Percentiles rank a stretch among this genome's conserved stretches.
phyloP scores from a whole-genome alignment of 1,140 invertebrate genomes.

The Parapsyche elsis region DNA sequence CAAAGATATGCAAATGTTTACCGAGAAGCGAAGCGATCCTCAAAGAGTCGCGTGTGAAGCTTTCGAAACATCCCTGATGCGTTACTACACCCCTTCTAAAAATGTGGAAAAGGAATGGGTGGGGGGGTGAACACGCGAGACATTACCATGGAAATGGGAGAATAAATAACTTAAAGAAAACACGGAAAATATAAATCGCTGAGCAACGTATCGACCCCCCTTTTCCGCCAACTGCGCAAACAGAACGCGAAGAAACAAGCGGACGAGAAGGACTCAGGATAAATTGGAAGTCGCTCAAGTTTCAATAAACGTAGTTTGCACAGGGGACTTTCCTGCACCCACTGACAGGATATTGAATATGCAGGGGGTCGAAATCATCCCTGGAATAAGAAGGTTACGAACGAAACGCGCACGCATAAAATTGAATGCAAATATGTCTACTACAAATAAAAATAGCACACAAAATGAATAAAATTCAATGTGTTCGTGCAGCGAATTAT shows the following conservation, averaged over 20 bases:
- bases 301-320: conserved; percentile 11
- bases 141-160: conserved; percentile 45
- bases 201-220: background rate
- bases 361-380: background rate
- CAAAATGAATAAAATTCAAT: too few relatives aligned
- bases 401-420: background rate
- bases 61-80: background rate
- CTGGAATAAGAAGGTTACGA: background rate
- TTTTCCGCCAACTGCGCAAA: background rate
- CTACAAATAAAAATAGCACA: too few relatives aligned
- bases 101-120: background rate
- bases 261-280: background rate
- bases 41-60: conserved; percentile 13
- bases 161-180: conserved; percentile 48
- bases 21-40: conserved; percentile 4
- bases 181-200: conserved; percentile 43
- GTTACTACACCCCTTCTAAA: background rate
- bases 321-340: background rate
- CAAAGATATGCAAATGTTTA: conserved; percentile 35
- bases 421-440: too few relatives aligned
- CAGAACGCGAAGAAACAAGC: background rate
- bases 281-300: conserved; percentile 11
- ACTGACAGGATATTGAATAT: background rate
- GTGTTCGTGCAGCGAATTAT: too few relatives aligned
- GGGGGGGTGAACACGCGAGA: conserved; percentile 16